Conservation (phyloP, 2,113 vertebrate genomes). For the Gymnarchus niloticus region DNA sequence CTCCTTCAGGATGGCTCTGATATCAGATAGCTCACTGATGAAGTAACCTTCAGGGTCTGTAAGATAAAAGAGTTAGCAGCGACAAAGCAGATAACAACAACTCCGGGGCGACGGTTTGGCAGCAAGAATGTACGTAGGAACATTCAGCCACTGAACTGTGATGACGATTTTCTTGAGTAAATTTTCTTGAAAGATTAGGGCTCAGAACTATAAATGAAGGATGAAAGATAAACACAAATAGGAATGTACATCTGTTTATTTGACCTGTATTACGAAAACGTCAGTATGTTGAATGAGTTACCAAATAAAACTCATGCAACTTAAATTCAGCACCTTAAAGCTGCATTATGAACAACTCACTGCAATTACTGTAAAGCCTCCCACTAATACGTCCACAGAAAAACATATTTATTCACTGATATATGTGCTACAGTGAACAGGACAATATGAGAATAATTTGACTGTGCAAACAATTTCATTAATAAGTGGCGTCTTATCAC, state of each 20-base stretch:
- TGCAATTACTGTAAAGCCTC: background rate
- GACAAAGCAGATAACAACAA: background rate
- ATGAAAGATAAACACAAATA: background rate
- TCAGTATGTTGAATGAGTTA: background rate
- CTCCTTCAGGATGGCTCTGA: slow-evolving; percentile 58
- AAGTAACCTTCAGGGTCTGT: slow-evolving; percentile 62
- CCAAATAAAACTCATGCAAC: background rate
- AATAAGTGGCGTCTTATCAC: too few species aligned
- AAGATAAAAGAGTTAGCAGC: background rate
- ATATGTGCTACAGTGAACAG: background rate
- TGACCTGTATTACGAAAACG: too few species aligned
- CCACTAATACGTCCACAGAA: background rate
- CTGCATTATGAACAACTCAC: background rate
- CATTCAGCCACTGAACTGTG: too few species aligned
- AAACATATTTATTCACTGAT: background rate
- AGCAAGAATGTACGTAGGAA: background rate
- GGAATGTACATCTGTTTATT: background rate
- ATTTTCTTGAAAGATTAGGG: background rate
- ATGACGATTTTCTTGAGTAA: background rate
- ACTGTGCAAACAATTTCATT: too few species aligned
- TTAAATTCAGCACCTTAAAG: background rate
- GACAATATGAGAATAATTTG: background rate
- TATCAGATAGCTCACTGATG: slow-evolving; percentile 64
- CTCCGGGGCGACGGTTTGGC: background rate
- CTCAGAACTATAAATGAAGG: background rate